Evolutionary conservation across 2,113 vertebrate species (phyloP), one percentile per base, ranked within the genome.

Genomic region (Peromyscus leucopus): DNA sequence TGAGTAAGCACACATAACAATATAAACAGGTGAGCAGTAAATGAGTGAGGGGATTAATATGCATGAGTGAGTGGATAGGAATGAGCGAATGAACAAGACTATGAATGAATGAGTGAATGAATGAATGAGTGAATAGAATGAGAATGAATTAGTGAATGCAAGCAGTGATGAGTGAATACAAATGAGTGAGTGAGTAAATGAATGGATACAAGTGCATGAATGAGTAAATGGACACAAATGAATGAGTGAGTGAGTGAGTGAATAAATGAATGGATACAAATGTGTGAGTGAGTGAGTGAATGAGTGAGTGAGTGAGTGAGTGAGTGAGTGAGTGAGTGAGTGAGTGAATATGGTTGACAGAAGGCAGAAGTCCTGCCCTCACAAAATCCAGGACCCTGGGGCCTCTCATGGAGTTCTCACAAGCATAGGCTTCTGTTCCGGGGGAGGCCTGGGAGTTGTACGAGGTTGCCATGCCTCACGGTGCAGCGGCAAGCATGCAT

Each of bases 401-500:
- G 0, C 55, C 2, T 10, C 57, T 83, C 57, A 26, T 5, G 26
- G 10, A 39, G 51, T 5, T 61, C 67, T 28, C 12, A 65, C 9
- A 65, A 0, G 0, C 16, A 28, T 16, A 2, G 67, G 36, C 0
- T 26, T 78, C 75, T 57, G 31, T 72, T 7, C 42, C 5, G 3
- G 10, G 21, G 28, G 42, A 86, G 33, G 11, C 79, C 16, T 24
- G 2, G n/a, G 61, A 0, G 19, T 19, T 33, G 28, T 15, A 0
- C 2, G 61, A 4, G 12, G 55, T 55, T 0, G 10, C 13, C 22
- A 0, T 17, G 19, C 31, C 59, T 3, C 21, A 9, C 39, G 5
- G 76, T 19, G 19, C 2, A 10, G 7, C 10, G 26, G 22, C 65
- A 21, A 26, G 31, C 55, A 16, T 0, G 36, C 2, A 16, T 19